phyloP scores from a whole-genome alignment of 2,113 vertebrate genomes.

The Urocolius indicus region DNA sequence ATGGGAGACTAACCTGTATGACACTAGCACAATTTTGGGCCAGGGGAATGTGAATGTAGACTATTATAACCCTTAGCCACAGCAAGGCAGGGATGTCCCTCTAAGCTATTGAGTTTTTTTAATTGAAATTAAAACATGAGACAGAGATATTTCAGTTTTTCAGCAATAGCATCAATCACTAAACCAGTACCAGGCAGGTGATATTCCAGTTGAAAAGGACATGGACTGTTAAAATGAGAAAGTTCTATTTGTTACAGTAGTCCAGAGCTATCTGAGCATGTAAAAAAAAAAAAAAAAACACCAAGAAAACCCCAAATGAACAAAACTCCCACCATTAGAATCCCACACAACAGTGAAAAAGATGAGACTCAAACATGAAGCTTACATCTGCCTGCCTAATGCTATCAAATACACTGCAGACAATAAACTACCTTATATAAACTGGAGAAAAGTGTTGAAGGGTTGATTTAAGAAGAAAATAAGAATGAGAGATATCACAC shows the following conservation, averaged over 20 bases:
- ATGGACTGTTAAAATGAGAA: neutral
- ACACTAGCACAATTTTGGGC: neutral
- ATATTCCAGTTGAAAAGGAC: neutral
- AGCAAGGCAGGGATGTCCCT: rapidly evolving
- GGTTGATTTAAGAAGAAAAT: neutral
- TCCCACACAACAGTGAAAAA: neutral
- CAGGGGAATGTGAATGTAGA: neutral
- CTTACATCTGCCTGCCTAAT: neutral
- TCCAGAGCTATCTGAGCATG: neutral
- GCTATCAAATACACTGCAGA: neutral
- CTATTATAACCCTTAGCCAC: neutral
- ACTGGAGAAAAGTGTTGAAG: neutral
- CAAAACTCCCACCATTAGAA: too few relatives aligned
- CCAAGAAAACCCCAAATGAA: too few relatives aligned
- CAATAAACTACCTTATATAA: neutral
- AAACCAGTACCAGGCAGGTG: neutral
- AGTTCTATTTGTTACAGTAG: neutral
- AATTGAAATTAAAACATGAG: neutral
- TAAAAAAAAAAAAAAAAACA: neutral
- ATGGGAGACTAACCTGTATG: neutral
- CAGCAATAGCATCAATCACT: neutral
- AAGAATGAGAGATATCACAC: neutral
- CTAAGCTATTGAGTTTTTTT: neutral
- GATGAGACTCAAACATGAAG: neutral
- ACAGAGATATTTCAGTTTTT: neutral